Evolutionary conservation across 1,140 invertebrate genomes (phyloP), one percentile per base, ranked within the genome.

Genomic region (Ctenoplectra terminalis): DNA sequence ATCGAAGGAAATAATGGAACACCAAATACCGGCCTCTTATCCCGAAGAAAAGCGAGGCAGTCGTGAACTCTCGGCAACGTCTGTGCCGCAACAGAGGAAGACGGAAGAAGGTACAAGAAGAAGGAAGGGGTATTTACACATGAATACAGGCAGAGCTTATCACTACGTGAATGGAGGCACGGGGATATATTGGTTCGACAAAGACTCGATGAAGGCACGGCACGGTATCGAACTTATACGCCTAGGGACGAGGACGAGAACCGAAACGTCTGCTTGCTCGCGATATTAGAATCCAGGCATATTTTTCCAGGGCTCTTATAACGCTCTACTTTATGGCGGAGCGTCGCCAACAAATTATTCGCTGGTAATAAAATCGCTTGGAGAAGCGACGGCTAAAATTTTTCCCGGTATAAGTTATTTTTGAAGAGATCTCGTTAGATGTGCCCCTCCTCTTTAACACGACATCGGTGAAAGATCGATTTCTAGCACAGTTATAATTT

Each of bases 101-200:
- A 71, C 34, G 72, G 50, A 73, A 50, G 71, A 40, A 43, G 61
- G 61, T 43, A 64, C 26, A 82, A 69, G 81, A 84, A 78, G 63
- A 61, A 74, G 78, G 82, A 86, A 82, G 82, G 88, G 79, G 83
- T 90, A 90, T 90, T 90, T 90, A 89, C 89, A 89, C 89, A 89
- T 86, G 89, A 89, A 89, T 88, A 84, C 86, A 85, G 77, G 66
- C 82, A 37, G 34, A 78, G 89, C 88, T 90, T 90, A 89, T 89
- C 89, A 81, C 83, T 83, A 79, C 70, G 78, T 83, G 81, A 86
- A 89, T 83, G 74, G 84, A 81, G 69, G 61, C 70, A 37, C 43
- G 66, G 37, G 77, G 79, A 87, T 83, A 88, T 88, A 88, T 88
- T 85, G 85, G 87, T 83, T 87, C 78, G 66, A 81, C 79, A 81